Evolutionary conservation across 1,140 invertebrate genomes (phyloP).

Genomic region (Macrobrachium rosenbergii): DNA sequence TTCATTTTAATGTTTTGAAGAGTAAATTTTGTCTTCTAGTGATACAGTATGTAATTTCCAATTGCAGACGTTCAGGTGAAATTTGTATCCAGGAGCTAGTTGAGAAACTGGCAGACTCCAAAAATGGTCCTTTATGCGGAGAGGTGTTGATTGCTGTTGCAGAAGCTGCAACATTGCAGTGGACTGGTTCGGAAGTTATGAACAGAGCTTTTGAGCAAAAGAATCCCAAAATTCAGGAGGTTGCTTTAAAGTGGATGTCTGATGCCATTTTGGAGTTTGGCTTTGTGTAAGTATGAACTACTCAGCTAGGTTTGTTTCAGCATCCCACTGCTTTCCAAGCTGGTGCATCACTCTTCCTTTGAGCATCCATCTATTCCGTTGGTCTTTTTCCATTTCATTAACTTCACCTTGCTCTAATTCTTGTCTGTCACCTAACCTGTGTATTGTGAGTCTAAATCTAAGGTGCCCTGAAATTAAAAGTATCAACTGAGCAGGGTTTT

Average conservation of each 20-base stretch:
- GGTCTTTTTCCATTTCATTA: too few species aligned
- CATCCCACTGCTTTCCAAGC: background rate
- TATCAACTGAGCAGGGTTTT: too few species aligned
- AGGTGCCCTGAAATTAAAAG: too few species aligned
- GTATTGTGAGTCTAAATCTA: too few species aligned
- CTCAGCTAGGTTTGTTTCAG: background rate
- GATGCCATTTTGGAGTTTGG: constrained; percentile 88
- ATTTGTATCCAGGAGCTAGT: constrained; percentile 84
- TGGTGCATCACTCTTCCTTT: background rate
- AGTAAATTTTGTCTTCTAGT: background rate
- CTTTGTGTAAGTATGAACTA: constrained; percentile 75
- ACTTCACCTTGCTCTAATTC: too few species aligned
- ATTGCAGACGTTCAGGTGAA: constrained; percentile 78
- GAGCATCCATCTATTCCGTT: too few species aligned
- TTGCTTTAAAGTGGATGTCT: constrained; percentile 84
- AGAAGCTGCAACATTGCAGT: constrained; percentile 83
- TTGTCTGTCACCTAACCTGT: too few species aligned
- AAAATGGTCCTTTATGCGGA: constrained; percentile 80
- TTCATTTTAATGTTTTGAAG: background rate
- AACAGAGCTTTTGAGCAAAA: constrained; percentile 86
- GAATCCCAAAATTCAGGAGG: constrained; percentile 91
- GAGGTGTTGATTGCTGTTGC: constrained; percentile 83
- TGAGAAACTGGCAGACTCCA: constrained; percentile 87
- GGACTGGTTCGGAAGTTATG: constrained; percentile 80
- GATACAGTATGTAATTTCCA: background rate